These are phyloP conservation scores for Dryococelus australis DNA, from an alignment of 2,888 invertebrate genomes.

Conservation along the genomic window DNA sequence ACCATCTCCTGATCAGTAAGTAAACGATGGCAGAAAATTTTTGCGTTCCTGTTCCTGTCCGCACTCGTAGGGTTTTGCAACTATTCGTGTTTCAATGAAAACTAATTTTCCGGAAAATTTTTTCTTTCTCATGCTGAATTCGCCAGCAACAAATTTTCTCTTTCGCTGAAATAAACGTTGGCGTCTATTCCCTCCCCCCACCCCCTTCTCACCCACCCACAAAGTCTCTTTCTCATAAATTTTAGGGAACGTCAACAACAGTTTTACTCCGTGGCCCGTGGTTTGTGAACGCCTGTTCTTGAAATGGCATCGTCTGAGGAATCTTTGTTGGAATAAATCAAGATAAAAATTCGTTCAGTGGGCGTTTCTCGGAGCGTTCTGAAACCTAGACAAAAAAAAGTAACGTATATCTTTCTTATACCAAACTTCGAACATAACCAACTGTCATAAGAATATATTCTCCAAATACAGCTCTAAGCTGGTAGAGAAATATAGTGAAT, in stretches of 20 bases:
- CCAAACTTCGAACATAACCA: background rate
- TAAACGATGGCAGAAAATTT: too few relatives aligned
- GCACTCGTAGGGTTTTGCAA: too few relatives aligned
- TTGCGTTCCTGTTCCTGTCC: too few relatives aligned
- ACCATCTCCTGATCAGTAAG: too few relatives aligned
- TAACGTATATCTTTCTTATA: background rate
- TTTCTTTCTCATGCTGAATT: background rate
- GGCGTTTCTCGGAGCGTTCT: background rate
- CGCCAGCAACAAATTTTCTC: background rate
- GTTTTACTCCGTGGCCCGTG: background rate
- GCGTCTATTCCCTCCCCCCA: background rate
- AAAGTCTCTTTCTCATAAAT: background rate
- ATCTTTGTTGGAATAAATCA: background rate
- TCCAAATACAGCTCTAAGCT: background rate
- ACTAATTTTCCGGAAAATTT: background rate
- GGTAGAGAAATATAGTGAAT: background rate
- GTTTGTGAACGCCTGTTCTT: background rate
- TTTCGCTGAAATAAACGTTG: background rate
- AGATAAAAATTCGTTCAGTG: constrained; percentile 16
- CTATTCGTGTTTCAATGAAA: background rate
- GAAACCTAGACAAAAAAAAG: background rate
- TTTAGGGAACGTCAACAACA: background rate
- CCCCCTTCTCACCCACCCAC: too few relatives aligned
- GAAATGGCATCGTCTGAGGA: background rate
- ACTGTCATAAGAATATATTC: background rate